Evolutionary conservation across 2,888 invertebrate genomes (phyloP).

Genomic region (Tholera decimalis): DNA sequence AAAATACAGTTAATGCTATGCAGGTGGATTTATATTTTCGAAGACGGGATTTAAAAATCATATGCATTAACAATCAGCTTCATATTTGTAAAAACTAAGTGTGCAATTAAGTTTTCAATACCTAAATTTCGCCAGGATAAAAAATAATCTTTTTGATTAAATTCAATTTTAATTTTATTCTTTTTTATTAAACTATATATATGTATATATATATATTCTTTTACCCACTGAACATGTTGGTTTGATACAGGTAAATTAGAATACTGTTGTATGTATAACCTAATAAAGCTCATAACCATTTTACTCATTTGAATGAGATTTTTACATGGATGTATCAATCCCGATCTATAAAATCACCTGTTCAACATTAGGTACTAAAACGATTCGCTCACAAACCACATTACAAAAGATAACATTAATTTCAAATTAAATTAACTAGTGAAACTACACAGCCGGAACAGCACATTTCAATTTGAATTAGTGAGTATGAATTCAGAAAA

Average conservation of each 20-base stretch:
- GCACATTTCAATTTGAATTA: neutral
- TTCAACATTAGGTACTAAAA: neutral
- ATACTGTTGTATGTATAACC: neutral
- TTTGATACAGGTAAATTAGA: neutral
- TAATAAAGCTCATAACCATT: neutral
- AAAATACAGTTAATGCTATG: constrained; percentile 16
- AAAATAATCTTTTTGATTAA: neutral
- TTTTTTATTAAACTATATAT: too few species aligned
- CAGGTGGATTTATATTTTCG: neutral
- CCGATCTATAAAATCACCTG: constrained; percentile 7
- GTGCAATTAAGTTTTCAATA: neutral
- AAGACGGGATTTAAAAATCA: constrained; percentile 5
- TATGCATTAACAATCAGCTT: neutral
- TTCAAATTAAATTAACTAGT: neutral
- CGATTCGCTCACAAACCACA: neutral
- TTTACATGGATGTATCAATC: neutral
- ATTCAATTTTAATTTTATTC: too few species aligned
- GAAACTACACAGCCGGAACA: neutral
- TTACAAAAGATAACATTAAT: constrained; percentile 13
- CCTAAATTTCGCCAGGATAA: neutral
- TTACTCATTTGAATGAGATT: neutral
- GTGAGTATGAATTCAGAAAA: too few species aligned
- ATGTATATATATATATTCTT: neutral
- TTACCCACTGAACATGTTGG: neutral
- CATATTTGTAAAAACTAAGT: constrained; percentile 7